Evolutionary conservation across 2,113 vertebrate species (phyloP), one percentile per base, ranked within the genome.

Genomic region (Hypomesus transpacificus): DNA sequence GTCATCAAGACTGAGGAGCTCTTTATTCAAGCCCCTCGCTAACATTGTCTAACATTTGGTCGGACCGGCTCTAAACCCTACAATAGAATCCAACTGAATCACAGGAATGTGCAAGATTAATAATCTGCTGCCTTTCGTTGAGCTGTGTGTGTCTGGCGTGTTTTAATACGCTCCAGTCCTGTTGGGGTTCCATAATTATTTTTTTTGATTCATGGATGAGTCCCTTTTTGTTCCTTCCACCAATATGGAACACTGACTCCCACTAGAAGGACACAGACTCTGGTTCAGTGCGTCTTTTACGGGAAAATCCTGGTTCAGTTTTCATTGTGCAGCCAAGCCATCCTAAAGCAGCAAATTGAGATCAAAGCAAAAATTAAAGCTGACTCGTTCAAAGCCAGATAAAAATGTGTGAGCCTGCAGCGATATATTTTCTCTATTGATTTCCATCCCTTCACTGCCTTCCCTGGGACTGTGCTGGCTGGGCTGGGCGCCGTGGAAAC

Each of bases 331-430:
- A 89, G 87, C 84, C 82, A 81, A 87, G 82, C 85, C 77, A 84
- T 89, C 87, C 85, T 83, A 86, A 89, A 86, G 88, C 89, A 85
- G 89, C 87, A 91, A 92, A 92, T 91, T 91, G 91, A 92, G 91
- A 93, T 91, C 89, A 93, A 93, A 92, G 91, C 76, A 50, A 91
- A 46, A 93, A 92, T 92, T 92, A 91, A 90, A 93, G 90, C 92
- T 90, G 92, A 92, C 90, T 89, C 87, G 85, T 91, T 92, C 90
- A 91, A 92, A 92, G 89, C 86, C 69, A 88, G 90, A 92, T 90
- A 91, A 90, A 92, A 91, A 90, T 90, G 87, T 85, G 85, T 87
- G 85, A 89, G 91, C 90, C 90, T 83, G 83, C 85, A 91, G 91
- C 90, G 59, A 90, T 89, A 86, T 89, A 86, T 89, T 89, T 91